Percentiles rank a stretch among this genome's conserved stretches.
phyloP scores from a whole-genome alignment of 2,888 invertebrate genomes.

The Melanargia galathea region DNA sequence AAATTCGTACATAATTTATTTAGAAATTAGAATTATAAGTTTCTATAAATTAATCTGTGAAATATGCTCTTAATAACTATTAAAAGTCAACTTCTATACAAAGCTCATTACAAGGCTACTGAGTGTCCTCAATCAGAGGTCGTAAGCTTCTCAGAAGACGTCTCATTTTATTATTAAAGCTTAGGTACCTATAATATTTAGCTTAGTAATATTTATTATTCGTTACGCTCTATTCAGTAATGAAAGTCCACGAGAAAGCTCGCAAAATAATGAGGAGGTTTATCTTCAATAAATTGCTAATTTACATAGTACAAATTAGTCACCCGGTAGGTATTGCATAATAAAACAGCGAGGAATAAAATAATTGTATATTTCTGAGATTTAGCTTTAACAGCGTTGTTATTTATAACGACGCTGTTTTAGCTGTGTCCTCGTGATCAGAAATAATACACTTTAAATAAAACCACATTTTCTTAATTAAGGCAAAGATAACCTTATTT shows the following conservation, averaged over 20 bases:
- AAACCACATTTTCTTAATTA: constrained; percentile 42
- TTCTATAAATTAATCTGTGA: too few species aligned
- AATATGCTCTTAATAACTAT: too few species aligned
- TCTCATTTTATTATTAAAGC: background rate
- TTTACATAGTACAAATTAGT: background rate
- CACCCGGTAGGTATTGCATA: background rate
- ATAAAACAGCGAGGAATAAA: background rate
- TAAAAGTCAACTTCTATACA: background rate
- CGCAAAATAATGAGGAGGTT: background rate
- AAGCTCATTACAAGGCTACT: background rate
- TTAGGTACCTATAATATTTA: background rate
- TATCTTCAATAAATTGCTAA: background rate
- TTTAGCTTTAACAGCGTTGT: too few species aligned
- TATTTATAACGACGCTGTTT: background rate
- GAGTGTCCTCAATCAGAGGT: background rate
- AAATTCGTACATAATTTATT: too few species aligned
- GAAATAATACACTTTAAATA: constrained; percentile 29
- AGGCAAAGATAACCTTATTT: constrained; percentile 40
- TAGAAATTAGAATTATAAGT: too few species aligned
- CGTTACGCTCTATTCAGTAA: background rate
- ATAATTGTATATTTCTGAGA: background rate
- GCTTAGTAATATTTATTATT: constrained; percentile 8
- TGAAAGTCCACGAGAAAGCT: background rate
- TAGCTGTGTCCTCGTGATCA: constrained; percentile 26
- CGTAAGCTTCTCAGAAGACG: background rate